phyloP scores from a whole-genome alignment of 1,140 invertebrate genomes.

The Tetragnatha versicolor region DNA sequence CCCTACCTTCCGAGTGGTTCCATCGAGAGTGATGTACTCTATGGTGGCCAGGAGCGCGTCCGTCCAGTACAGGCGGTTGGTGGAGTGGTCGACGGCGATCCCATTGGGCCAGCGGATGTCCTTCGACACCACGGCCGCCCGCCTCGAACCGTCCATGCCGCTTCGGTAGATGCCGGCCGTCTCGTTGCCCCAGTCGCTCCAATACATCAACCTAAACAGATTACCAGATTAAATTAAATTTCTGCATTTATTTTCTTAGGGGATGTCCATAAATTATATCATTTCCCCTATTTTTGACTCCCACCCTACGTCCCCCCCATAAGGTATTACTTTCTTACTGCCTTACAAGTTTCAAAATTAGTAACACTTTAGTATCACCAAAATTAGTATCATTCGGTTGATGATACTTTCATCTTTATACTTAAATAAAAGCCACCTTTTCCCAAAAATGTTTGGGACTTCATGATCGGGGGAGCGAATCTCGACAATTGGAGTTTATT shows the following conservation, averaged over 20 bases:
- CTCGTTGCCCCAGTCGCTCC: conserved; percentile 81
- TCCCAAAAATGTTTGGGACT: too few species aligned
- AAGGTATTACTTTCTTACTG: too few species aligned
- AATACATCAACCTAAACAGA: conserved; percentile 76
- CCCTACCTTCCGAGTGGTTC: conserved; percentile 60
- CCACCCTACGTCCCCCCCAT: too few species aligned
- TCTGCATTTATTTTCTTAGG: neutral
- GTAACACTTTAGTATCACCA: too few species aligned
- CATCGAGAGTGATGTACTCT: conserved; percentile 68
- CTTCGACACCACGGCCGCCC: conserved; percentile 80
- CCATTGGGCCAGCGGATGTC: conserved; percentile 78
- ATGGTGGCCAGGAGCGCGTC: conserved; percentile 68
- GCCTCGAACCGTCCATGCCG: conserved; percentile 83
- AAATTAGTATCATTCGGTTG: too few species aligned
- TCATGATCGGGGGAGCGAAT: too few species aligned
- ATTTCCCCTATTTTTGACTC: too few species aligned
- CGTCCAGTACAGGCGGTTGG: conserved; percentile 67
- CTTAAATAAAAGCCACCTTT: too few species aligned
- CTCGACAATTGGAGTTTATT: too few species aligned
- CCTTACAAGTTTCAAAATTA: too few species aligned
- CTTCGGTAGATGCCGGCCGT: conserved; percentile 65
- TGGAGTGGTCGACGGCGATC: conserved; percentile 68
- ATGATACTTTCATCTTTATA: too few species aligned
- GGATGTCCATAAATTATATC: too few species aligned
- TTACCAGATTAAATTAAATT: neutral